Evolutionary conservation across 2,797 vertebrate genomes (phyloP), one percentile per base, ranked within the genome.

Genomic region (Xenentodon cancila): DNA sequence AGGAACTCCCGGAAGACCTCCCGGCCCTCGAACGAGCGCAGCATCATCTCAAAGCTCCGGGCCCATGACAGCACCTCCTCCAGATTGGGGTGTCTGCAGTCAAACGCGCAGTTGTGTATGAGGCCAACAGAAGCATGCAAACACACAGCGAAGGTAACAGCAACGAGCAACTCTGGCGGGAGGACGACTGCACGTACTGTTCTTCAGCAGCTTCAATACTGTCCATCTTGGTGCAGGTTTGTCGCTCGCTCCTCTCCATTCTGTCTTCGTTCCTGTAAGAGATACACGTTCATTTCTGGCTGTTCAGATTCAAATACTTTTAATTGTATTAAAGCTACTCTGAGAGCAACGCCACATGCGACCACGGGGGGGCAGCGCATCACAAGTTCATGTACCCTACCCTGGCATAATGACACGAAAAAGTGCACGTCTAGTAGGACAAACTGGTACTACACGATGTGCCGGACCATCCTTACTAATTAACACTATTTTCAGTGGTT

Each of bases 11-110:
- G 85, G 91, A 99, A 99, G 79, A 98, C 78, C 79, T 97, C 95
- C 81, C 96, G 93, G 68, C 98, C 98, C 63, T 96, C 95, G 64
- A 95, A 75, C 27, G 96, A 95, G 85, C 93, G 96, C 96, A 99
- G 97, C 96, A 99, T 95, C 91, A 96, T 94, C 92, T 99, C 98
- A 79, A 99, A 99, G 92, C 96, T 97, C 72, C 97, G 96, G 45
- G 96, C 93, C 98, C 98, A 99, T 65, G 97, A 96, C 85, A 96
- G 90, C 86, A 96, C 88, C 89, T 99, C 97, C 27, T 99, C 97
- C 49, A 96, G 84, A 54, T 92, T 96, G 71, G 96, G 96, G 53
- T 91, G 84, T 88, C 93, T 94, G 34, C 5, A 58, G 60, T n/a
- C 25, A 42, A 57, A 56, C 4, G 1, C 4, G 48, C 11, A 27